Percentiles rank a stretch among this genome's conserved stretches.
These are phyloP conservation scores for Altica lythri DNA, from an alignment of 2,888 invertebrate species.

Conservation along the genomic window DNA sequence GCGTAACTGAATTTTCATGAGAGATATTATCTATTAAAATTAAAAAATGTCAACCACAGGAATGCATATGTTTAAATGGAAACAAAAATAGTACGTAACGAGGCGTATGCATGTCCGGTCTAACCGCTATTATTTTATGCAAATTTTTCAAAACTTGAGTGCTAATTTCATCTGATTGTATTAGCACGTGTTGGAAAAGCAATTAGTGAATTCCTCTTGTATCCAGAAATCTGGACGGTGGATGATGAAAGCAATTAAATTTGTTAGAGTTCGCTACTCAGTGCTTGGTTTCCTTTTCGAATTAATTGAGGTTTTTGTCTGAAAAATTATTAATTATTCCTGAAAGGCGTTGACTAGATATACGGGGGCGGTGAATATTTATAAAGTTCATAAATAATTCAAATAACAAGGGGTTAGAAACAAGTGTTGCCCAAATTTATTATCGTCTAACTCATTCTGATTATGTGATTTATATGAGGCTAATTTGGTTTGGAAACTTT, in stretches of 20 bases:
- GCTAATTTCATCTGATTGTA: conserved; percentile 15
- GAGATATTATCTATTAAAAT: no score
- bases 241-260: conserved; percentile 43
- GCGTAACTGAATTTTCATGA: no score
- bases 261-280: conserved; percentile 35
- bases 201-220: conserved; percentile 36
- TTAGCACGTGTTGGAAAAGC: conserved; percentile 25
- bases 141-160: background rate
- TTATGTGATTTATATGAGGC: background rate
- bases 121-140: background rate
- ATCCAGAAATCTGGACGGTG: conserved; percentile 27
- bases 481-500: no score
- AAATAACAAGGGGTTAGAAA: conserved; percentile 1
- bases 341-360: conserved; percentile 27
- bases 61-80: no score
- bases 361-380: conserved; percentile 10
- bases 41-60: no score
- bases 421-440: background rate
- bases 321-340: conserved; percentile 39
- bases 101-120: background rate
- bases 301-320: conserved; percentile 39
- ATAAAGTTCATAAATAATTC: conserved; percentile 7
- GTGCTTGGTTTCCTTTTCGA: conserved; percentile 36
- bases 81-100: background rate
- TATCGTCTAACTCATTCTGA: background rate